phyloP scores from a whole-genome alignment of 2,888 invertebrate species.

The Sarcophaga variegata region DNA sequence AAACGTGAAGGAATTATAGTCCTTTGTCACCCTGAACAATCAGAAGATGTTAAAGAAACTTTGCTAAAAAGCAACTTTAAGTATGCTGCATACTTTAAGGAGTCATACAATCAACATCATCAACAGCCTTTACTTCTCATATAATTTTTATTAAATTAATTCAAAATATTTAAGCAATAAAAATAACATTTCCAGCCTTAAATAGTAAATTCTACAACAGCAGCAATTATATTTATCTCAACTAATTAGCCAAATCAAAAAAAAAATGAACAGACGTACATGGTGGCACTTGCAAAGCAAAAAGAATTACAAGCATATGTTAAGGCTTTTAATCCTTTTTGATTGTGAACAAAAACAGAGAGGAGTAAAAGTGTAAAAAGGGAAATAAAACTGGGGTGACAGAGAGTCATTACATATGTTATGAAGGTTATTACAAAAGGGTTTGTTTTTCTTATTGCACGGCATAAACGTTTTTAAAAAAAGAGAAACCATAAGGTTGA shows the following conservation, averaged over 20 bases:
- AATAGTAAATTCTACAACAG: background rate
- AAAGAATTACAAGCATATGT: background rate
- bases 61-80: background rate
- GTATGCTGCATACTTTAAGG: constrained; percentile 27
- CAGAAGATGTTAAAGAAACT: background rate
- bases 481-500: background rate
- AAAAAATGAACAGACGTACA: background rate
- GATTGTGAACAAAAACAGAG: background rate
- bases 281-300: too few relatives aligned
- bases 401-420: background rate
- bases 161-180: background rate
- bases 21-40: background rate
- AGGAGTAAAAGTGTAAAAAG: background rate
- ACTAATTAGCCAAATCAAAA: background rate
- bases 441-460: background rate
- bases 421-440: constrained; percentile 42
- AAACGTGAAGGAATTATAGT: background rate
- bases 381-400: background rate
- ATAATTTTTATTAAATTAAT: background rate
- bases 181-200: background rate
- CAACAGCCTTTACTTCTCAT: background rate
- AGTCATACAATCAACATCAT: constrained; percentile 4
- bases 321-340: constrained; percentile 16
- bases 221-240: background rate
- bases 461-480: constrained; percentile 36